Percentiles rank a stretch among this genome's conserved stretches.
These are phyloP conservation scores for Troides helena DNA, from an alignment of 2,888 invertebrate species.

Conservation along the genomic window DNA sequence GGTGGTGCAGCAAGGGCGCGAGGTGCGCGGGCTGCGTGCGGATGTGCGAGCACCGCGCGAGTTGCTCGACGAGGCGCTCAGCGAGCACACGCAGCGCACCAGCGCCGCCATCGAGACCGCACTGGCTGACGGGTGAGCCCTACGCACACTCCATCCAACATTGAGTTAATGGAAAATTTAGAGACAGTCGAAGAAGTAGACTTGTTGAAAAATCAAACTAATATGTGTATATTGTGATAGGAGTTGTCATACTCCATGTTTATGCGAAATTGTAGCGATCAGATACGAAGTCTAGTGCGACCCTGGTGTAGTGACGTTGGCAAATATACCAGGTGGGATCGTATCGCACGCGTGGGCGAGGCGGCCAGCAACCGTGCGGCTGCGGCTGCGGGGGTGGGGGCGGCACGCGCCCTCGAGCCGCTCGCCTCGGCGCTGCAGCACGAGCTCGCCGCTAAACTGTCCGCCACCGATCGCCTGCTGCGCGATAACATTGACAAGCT, in stretches of 20 bases:
- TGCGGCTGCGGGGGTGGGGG: slow-evolving; percentile 70
- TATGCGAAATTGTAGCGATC: too few relatives aligned
- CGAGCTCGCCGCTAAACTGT: slow-evolving; percentile 86
- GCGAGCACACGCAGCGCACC: slow-evolving; percentile 46
- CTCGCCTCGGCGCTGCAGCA: slow-evolving; percentile 86
- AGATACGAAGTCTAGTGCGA: too few relatives aligned
- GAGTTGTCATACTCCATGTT: too few relatives aligned
- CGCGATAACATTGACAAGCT: slow-evolving; percentile 90
- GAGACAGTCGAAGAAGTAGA: too few relatives aligned
- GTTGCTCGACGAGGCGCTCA: slow-evolving; percentile 35
- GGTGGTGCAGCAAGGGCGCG: slow-evolving; percentile 67
- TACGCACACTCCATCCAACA: too few relatives aligned
- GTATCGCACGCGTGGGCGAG: slow-evolving; percentile 50
- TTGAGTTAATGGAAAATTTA: too few relatives aligned
- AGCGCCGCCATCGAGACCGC: slow-evolving; percentile 57
- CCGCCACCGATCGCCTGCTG: slow-evolving; percentile 86
- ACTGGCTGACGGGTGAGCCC: slow-evolving; percentile 53
- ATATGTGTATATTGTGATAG: too few relatives aligned
- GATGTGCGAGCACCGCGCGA: slow-evolving; percentile 36
- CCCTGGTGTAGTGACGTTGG: too few relatives aligned
- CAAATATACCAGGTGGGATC: slow-evolving; percentile 54
- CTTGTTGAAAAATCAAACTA: too few relatives aligned
- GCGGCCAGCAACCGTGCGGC: slow-evolving; percentile 59
- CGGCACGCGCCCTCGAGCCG: slow-evolving; percentile 86
- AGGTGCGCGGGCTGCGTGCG: slow-evolving; percentile 67